Evolutionary conservation across 2,797 vertebrate genomes (phyloP).

Genomic region (Rhynchotus rufescens): DNA sequence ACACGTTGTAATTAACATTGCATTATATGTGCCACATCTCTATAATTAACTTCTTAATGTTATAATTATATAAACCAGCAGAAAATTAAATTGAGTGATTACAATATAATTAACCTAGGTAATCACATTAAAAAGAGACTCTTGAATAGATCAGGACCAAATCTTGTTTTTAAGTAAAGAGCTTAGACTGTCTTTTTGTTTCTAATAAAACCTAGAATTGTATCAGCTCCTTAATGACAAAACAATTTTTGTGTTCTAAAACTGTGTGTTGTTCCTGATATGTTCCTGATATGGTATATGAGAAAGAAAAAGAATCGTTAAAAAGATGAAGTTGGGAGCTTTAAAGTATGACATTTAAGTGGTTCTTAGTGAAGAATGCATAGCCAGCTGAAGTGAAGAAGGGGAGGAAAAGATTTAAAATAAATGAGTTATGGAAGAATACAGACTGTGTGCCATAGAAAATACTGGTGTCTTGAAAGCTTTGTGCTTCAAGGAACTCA

Average conservation of each 20-base stretch:
- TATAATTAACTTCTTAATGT: not conserved
- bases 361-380: not conserved
- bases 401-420: not conserved
- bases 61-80: slow-evolving; percentile 24
- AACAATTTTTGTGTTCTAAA: not conserved
- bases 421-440: slow-evolving; percentile 1
- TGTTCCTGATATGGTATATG: not conserved
- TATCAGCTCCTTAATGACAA: not conserved
- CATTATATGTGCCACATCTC: not conserved
- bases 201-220: not conserved
- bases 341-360: not conserved
- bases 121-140: not conserved
- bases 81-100: slow-evolving; percentile 25
- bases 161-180: not conserved
- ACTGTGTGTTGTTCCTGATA: not conserved
- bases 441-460: not conserved
- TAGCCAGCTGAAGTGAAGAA: not conserved
- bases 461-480: slow-evolving; percentile 22
- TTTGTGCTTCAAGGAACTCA: not conserved
- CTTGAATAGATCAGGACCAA: not conserved
- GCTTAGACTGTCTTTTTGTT: not conserved
- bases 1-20: not conserved
- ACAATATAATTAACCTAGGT: not conserved
- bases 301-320: not conserved
- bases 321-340: not conserved